A percentile compares a stretch with the other conserved stretches of the same genome.
phyloP scores from a whole-genome alignment of 2,888 invertebrate genomes.

The Erebia epiphron region DNA sequence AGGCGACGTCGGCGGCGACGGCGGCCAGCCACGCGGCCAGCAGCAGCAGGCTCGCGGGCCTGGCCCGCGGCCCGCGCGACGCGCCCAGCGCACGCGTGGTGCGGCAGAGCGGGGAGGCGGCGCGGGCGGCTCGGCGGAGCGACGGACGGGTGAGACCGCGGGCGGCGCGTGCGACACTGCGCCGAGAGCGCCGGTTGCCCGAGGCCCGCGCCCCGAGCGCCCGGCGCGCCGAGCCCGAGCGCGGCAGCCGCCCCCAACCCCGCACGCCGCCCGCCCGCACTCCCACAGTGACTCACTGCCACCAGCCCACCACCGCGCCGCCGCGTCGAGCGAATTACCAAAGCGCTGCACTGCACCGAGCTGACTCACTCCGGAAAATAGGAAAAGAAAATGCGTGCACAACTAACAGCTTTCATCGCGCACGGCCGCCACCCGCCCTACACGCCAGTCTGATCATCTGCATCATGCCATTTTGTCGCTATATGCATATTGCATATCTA shows the following conservation, averaged over 20 bases:
- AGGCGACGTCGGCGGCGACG: constrained; percentile 69
- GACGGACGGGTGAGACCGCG: constrained; percentile 77
- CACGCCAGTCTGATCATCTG: not conserved
- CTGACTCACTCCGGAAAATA: not conserved
- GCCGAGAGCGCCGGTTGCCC: constrained; percentile 45
- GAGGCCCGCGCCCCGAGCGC: constrained; percentile 44
- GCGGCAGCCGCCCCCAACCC: constrained; percentile 39
- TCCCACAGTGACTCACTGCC: constrained; percentile 26
- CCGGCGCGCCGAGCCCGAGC: constrained; percentile 46
- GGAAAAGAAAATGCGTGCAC: constrained; percentile 6
- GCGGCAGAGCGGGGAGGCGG: constrained; percentile 79
- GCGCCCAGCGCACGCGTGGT: constrained; percentile 83
- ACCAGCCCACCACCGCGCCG: constrained; percentile 27
- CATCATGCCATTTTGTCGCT: not conserved
- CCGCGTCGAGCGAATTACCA: constrained; percentile 12
- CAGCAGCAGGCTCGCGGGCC: constrained; percentile 83
- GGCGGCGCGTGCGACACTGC: constrained; percentile 78
- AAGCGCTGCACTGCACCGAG: not conserved
- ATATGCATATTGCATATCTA: no score
- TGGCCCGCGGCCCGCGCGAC: constrained; percentile 82
- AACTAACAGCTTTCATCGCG: not conserved
- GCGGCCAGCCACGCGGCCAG: constrained; percentile 79
- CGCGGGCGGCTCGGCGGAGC: constrained; percentile 63
- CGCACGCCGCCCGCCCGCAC: constrained; percentile 26
- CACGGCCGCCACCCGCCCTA: not conserved